A percentile compares a stretch with the other conserved stretches of the same genome.
Conservation (phyloP, 2,797 vertebrate genomes). For the Phalloptychus januarius region DNA sequence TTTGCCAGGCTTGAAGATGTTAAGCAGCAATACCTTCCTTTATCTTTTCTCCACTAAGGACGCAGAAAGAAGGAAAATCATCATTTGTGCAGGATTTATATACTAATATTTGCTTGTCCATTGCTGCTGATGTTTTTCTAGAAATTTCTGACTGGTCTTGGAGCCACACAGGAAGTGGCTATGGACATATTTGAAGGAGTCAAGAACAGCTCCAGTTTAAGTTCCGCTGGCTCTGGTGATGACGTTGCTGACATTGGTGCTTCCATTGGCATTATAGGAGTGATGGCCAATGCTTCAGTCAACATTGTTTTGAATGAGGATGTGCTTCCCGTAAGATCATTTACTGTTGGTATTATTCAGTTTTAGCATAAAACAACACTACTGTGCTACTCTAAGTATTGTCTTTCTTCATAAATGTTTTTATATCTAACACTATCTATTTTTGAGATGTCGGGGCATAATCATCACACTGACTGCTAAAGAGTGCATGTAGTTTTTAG, state of each 20-base stretch:
- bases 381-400: background rate
- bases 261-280: slow-evolving; percentile 60
- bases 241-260: slow-evolving; percentile 52
- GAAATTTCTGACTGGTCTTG: slow-evolving; percentile 71
- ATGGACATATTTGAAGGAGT: slow-evolving; percentile 66
- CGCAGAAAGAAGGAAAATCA: background rate
- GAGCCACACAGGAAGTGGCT: slow-evolving; percentile 59
- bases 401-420: background rate
- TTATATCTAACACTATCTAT: background rate
- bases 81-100: background rate
- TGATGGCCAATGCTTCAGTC: slow-evolving; percentile 49
- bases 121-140: slow-evolving; percentile 38
- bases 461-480: background rate
- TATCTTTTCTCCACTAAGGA: background rate
- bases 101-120: background rate
- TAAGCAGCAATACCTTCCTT: background rate
- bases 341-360: slow-evolving; percentile 1
- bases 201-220: slow-evolving; percentile 43
- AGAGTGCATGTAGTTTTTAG: background rate
- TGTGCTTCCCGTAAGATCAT: slow-evolving; percentile 63
- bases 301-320: slow-evolving; percentile 3
- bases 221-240: background rate
- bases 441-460: background rate
- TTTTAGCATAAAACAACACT: background rate
- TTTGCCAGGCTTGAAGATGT: background rate